Percentiles rank a stretch among this genome's conserved stretches.
These are phyloP conservation scores for Pachliopta kotzebuea DNA, from an alignment of 2,888 invertebrate genomes.

Conservation along the genomic window DNA sequence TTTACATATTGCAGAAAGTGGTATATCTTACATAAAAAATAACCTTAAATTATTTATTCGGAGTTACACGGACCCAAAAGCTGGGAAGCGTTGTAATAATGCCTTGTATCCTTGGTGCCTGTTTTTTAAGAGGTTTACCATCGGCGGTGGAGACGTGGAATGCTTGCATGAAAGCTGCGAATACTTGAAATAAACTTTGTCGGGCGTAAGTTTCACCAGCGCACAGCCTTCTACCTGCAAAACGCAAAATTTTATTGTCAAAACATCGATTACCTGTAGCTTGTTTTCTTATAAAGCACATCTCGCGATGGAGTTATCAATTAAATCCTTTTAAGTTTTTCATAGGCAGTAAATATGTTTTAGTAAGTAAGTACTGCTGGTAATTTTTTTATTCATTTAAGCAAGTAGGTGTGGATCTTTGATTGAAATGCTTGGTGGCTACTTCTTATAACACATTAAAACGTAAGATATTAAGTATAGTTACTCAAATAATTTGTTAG, in stretches of 20 bases:
- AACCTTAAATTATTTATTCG: conserved; percentile 43
- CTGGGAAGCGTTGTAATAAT: conserved; percentile 79
- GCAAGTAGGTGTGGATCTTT: no score
- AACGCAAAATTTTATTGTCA: background rate
- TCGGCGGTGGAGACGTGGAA: conserved; percentile 80
- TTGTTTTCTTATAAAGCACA: no score
- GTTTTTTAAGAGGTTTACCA: conserved; percentile 56
- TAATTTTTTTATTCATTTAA: no score
- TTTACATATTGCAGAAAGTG: background rate
- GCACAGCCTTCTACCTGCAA: conserved; percentile 83
- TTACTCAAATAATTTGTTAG: no score
- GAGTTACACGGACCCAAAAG: conserved; percentile 78
- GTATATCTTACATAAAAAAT: background rate
- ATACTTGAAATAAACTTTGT: conserved; percentile 82
- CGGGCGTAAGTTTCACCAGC: conserved; percentile 86
- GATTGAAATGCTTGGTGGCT: no score
- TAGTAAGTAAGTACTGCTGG: no score
- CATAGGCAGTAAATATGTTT: no score
- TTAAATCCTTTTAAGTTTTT: no score
- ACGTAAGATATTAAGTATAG: no score
- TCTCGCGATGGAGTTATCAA: no score
- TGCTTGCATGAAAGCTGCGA: conserved; percentile 82
- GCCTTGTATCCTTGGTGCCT: conserved; percentile 70
- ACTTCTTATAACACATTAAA: no score
- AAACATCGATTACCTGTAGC: no score